Percentiles rank a stretch among this genome's conserved stretches.
Conservation (phyloP, 2,888 invertebrate species). For the Periphyllus acericola region DNA sequence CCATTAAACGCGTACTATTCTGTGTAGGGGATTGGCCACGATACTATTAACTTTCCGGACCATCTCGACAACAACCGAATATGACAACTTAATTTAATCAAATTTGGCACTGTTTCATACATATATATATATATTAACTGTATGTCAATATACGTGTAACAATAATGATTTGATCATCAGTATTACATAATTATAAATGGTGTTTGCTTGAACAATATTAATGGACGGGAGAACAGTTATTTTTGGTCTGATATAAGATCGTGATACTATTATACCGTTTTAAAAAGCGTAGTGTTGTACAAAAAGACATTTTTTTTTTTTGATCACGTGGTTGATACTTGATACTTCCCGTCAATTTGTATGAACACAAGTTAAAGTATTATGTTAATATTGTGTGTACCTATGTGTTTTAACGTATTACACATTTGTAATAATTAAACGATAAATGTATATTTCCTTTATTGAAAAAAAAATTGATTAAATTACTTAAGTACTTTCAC, state of each 20-base stretch:
- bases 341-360: no score
- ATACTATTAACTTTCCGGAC: neutral
- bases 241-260: slow-evolving; percentile 25
- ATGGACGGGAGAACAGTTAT: slow-evolving; percentile 20
- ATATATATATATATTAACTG: neutral
- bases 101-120: slow-evolving; percentile 33
- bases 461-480: no score
- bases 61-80: neutral
- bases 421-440: no score
- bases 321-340: no score
- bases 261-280: neutral
- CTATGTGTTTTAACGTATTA: no score
- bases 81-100: slow-evolving; percentile 15
- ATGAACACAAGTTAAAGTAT: no score
- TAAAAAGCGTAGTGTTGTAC: neutral
- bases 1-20: neutral
- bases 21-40: neutral
- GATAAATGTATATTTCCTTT: no score
- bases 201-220: slow-evolving; percentile 30
- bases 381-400: no score
- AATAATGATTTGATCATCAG: neutral
- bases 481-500: no score
- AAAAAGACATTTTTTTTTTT: neutral
- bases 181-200: slow-evolving; percentile 28
- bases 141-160: neutral